Evolutionary conservation across 1,140 invertebrate species (phyloP), one percentile per base, ranked within the genome.

Genomic region (Aleiodes sp.): DNA sequence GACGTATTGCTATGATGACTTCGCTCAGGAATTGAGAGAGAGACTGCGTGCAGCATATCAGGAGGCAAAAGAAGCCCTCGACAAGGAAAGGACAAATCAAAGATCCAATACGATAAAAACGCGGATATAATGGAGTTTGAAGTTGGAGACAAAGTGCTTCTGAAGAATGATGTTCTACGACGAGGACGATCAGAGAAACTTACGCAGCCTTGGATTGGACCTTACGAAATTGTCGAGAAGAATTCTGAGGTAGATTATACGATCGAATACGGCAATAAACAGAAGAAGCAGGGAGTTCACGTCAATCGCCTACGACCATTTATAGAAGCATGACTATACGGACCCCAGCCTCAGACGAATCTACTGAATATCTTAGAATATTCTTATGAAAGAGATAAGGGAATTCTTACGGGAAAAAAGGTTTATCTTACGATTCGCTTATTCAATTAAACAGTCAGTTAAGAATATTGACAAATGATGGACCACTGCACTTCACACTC

Each of bases 31-130:
- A 12, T 12, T 41, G 6, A 10, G n/a, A 3, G 39, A 10, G n/a
- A 3, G 39, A 16, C n/a, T 41, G 14, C 6, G 39, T 8, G n/a
- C 39, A 41, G 39, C 39, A n/a, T 4, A 41, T 41, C 39, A 14
- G n/a, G 39, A 8, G n/a, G 10, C 39, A 65, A 65, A 2, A 19
- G 2, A 59, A 39, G 26, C 29, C 1, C 21, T 57, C 12, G 33
- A 61, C 6, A 26, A 37, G 52, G 0, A n/a, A 67, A 33, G 16
- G 31, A 67, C 24, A 67, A 29, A 31, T 21, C 43, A 7, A 67
- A 67, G 33, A 16, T 28, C 35, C 28, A 60, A 28, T 67, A 67
- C 31, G 65, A 67, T 26, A 31, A 67, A 39, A 35, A 37, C 2
- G 19, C 10, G 9, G 16, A 57, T 0, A 7, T 7, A 28, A 46